These are phyloP conservation scores for Girardinichthys multiradiatus DNA, from an alignment of 2,113 vertebrate genomes.

Conservation along the genomic window DNA sequence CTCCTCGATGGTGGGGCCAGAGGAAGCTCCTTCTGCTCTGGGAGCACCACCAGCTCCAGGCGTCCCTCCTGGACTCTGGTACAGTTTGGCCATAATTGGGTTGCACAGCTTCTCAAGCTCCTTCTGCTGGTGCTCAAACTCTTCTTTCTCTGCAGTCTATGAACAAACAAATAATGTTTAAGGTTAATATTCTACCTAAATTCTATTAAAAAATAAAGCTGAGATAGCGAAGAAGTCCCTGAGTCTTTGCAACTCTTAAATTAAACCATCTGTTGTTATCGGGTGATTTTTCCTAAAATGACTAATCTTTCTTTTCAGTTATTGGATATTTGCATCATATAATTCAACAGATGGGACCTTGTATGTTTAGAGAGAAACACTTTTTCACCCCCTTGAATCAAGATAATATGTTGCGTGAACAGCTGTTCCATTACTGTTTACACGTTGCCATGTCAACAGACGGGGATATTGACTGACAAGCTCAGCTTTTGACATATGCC, in stretches of 20 bases:
- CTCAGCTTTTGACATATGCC: not conserved
- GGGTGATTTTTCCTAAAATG: no score
- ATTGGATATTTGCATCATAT: not conserved
- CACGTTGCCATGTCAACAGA: not conserved
- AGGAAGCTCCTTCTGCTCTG: slow-evolving; percentile 62
- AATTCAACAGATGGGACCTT: not conserved
- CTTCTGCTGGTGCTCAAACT: slow-evolving; percentile 95
- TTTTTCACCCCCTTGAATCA: no score
- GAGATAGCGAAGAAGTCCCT: not conserved
- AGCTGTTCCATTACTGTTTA: not conserved
- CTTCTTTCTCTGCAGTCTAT: slow-evolving; percentile 90
- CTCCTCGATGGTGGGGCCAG: slow-evolving; percentile 81
- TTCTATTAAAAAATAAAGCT: not conserved
- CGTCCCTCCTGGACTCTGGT: slow-evolving; percentile 72
- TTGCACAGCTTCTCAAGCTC: slow-evolving; percentile 87
- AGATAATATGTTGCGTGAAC: no score
- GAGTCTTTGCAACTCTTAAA: not conserved
- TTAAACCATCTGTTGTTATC: not conserved
- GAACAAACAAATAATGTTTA: not conserved
- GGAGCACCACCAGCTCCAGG: slow-evolving; percentile 80
- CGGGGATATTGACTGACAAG: not conserved
- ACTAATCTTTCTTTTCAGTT: not conserved
- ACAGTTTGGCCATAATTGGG: slow-evolving; percentile 80
- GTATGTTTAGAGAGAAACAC: no score
- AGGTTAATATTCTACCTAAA: not conserved